phyloP scores from a whole-genome alignment of 2,888 invertebrate genomes.

The Rhingia campestris region DNA sequence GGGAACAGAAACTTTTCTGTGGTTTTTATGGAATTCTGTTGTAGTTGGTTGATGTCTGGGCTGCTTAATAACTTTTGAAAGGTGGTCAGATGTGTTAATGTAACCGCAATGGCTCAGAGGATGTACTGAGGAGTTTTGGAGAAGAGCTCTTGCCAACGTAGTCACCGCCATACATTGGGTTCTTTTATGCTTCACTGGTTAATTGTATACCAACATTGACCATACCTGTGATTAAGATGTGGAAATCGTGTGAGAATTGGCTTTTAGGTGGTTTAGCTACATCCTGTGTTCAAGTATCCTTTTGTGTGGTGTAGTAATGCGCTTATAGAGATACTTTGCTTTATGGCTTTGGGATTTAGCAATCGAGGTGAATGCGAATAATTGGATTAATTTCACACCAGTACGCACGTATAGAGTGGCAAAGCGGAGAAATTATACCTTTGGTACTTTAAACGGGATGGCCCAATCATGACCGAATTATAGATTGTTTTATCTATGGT shows the following conservation, averaged over 20 bases:
- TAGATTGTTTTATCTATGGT: too few relatives aligned
- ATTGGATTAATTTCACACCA: too few relatives aligned
- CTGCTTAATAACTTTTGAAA: constrained; percentile 16
- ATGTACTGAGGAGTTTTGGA: constrained; percentile 3
- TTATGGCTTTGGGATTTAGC: background rate
- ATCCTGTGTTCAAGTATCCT: constrained; percentile 21
- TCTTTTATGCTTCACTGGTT: constrained; percentile 36
- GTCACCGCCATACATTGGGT: constrained; percentile 21
- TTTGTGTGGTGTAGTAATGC: background rate
- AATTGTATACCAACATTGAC: constrained; percentile 14
- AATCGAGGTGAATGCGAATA: too few relatives aligned
- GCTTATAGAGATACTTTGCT: background rate
- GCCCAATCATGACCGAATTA: too few relatives aligned
- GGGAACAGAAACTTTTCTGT: constrained; percentile 52
- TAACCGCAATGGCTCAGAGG: constrained; percentile 51
- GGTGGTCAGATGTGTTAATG: constrained; percentile 46
- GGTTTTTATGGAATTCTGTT: constrained; percentile 49
- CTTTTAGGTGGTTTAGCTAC: constrained; percentile 6
- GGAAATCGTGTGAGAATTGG: background rate
- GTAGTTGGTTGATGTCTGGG: constrained; percentile 19
- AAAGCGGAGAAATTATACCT: too few relatives aligned
- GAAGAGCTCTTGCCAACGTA: constrained; percentile 14
- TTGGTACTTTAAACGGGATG: too few relatives aligned
- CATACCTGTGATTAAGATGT: constrained; percentile 8
- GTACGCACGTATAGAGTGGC: too few relatives aligned